Conservation (phyloP, 2,888 invertebrate species). For the Cylindroiulus punctatus region DNA sequence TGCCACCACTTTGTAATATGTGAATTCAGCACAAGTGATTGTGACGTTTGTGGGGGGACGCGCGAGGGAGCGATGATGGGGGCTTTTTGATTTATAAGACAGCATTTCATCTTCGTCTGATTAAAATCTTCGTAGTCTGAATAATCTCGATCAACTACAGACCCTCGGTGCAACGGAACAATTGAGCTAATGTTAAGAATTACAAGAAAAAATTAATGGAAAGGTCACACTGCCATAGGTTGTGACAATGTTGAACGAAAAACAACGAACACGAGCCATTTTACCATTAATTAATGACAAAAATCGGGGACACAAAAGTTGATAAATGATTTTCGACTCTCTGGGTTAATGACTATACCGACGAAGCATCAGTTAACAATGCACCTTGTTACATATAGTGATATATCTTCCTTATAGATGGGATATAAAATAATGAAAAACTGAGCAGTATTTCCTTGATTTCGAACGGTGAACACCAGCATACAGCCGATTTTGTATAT, state of each 20-base stretch:
- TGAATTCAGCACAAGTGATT: background rate
- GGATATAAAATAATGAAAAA: too few relatives aligned
- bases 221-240: constrained; percentile 15
- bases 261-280: background rate
- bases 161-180: constrained; percentile 19
- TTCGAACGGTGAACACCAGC: too few relatives aligned
- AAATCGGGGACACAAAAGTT: background rate
- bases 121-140: constrained; percentile 37
- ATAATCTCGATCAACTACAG: constrained; percentile 44
- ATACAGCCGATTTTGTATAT: too few relatives aligned
- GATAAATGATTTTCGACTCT: background rate
- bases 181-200: constrained; percentile 44
- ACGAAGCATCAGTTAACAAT: background rate
- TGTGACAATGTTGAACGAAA: constrained; percentile 39
- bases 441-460: too few relatives aligned
- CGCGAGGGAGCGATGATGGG: background rate
- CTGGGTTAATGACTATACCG: background rate
- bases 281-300: constrained; percentile 46
- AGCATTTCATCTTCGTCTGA: constrained; percentile 46
- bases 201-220: constrained; percentile 35
- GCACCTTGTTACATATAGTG: background rate
- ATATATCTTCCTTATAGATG: too few relatives aligned
- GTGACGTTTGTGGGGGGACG: background rate
- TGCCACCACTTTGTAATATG: constrained; percentile 44
- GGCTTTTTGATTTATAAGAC: constrained; percentile 39